phyloP scores from a whole-genome alignment of 2,888 invertebrate species.

The Hypena proboscidalis region DNA sequence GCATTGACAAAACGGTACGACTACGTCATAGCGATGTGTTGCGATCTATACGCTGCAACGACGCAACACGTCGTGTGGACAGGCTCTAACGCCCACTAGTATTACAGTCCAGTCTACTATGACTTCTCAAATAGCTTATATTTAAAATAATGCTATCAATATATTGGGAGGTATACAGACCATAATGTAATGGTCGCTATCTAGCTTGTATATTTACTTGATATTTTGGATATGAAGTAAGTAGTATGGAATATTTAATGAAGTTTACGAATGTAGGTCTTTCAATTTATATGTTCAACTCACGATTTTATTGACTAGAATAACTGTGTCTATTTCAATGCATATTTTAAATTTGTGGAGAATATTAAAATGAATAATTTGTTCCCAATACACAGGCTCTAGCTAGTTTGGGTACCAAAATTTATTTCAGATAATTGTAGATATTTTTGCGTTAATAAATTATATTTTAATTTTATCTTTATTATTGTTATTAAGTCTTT shows the following conservation, averaged over 20 bases:
- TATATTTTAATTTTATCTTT: too few relatives aligned
- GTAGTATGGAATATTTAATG: slow-evolving; percentile 26
- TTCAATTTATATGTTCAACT: slow-evolving; percentile 17
- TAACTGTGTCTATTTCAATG: slow-evolving; percentile 19
- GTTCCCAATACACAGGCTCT: too few relatives aligned
- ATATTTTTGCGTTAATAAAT: too few relatives aligned
- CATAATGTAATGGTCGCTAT: slow-evolving; percentile 6
- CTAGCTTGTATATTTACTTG: slow-evolving; percentile 14
- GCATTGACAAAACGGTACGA: too few relatives aligned
- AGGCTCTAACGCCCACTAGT: slow-evolving; percentile 31
- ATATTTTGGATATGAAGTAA: slow-evolving; percentile 16
- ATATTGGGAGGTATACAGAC: slow-evolving; percentile 15
- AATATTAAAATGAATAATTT: slow-evolving; percentile 21
- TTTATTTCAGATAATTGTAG: too few relatives aligned
- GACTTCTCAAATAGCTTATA: slow-evolving; percentile 21
- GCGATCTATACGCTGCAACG: too few relatives aligned
- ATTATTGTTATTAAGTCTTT: too few relatives aligned
- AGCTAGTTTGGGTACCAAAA: too few relatives aligned
- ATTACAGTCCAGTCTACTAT: slow-evolving; percentile 25
- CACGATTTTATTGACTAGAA: slow-evolving; percentile 15
- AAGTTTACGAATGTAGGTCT: slow-evolving; percentile 12
- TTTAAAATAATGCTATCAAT: slow-evolving; percentile 12
- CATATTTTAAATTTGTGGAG: slow-evolving; percentile 27
- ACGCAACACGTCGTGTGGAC: not conserved
- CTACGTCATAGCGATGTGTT: too few relatives aligned